Evolutionary conservation across 2,888 invertebrate genomes (phyloP).

Genomic region (Diachrysia chrysitis): DNA sequence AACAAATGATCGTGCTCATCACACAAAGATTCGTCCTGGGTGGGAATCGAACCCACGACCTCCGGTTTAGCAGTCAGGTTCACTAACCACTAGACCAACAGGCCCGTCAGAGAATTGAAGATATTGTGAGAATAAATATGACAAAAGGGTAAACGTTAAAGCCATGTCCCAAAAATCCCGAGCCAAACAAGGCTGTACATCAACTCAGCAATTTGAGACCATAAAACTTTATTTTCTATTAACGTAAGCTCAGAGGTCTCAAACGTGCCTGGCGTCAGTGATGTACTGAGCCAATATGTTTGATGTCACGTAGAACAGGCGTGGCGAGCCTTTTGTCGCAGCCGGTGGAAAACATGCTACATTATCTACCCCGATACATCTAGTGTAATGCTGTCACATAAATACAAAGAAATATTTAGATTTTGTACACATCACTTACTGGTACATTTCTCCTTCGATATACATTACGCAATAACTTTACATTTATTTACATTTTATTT

Average conservation of each 20-base stretch:
- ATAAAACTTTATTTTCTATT: constrained; percentile 53
- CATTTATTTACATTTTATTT: too few species aligned
- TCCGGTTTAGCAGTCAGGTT: too few species aligned
- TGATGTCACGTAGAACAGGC: constrained; percentile 45
- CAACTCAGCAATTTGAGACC: constrained; percentile 33
- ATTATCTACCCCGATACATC: constrained; percentile 14
- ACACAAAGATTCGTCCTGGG: too few species aligned
- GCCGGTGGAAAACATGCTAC: constrained; percentile 15
- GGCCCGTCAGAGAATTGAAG: too few species aligned
- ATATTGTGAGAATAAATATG: neutral
- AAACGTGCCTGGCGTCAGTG: constrained; percentile 47
- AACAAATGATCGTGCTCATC: too few species aligned
- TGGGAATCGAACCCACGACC: too few species aligned
- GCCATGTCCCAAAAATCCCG: constrained; percentile 17
- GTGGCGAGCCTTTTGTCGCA: constrained; percentile 32
- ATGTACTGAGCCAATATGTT: constrained; percentile 50
- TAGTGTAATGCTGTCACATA: neutral
- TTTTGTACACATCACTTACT: neutral
- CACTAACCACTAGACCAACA: too few species aligned
- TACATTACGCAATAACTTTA: neutral
- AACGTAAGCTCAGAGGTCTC: constrained; percentile 35
- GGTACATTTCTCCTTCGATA: neutral
- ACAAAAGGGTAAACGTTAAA: neutral
- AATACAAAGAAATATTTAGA: constrained; percentile 4
- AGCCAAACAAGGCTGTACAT: constrained; percentile 12